phyloP scores from a whole-genome alignment of 2,797 vertebrate species.

The Dendrocincla fuliginosa region DNA sequence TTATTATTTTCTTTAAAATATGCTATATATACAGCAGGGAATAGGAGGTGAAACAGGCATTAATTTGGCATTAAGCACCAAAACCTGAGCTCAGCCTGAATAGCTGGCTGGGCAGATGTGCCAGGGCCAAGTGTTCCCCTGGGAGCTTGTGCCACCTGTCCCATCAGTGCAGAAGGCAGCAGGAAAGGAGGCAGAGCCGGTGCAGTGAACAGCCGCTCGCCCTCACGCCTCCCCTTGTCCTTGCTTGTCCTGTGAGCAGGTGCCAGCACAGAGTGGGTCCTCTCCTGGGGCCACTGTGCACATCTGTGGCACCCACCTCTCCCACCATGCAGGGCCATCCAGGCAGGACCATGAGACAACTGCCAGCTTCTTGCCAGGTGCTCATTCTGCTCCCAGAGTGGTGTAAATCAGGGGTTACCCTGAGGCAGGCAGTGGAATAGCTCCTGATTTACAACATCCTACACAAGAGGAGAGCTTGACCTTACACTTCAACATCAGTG shows the following conservation, averaged over 20 bases:
- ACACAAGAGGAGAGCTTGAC: slow-evolving; percentile 57
- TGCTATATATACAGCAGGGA: not conserved
- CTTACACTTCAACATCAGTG: slow-evolving; percentile 52
- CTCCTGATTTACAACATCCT: slow-evolving; percentile 60
- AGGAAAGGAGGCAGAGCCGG: not conserved
- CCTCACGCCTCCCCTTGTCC: not conserved
- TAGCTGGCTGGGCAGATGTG: not conserved
- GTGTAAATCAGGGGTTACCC: slow-evolving; percentile 44
- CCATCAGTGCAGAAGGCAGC: rapidly evolving
- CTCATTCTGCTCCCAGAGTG: not conserved
- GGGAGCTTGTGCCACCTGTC: not conserved
- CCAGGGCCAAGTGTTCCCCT: not conserved
- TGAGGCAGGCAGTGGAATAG: not conserved
- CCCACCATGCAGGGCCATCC: rapidly evolving
- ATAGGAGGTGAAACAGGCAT: not conserved
- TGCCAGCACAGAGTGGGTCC: rapidly evolving
- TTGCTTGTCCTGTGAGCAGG: not conserved
- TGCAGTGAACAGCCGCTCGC: rapidly evolving
- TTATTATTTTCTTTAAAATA: not conserved
- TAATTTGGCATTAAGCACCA: not conserved
- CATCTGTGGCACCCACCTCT: rapidly evolving
- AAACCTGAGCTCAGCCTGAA: not conserved
- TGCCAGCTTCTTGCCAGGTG: not conserved
- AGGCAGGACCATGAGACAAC: not conserved
- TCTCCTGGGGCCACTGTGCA: not conserved